Conservation (phyloP, 2,888 invertebrate genomes). For the Alentia gelatinosa region DNA sequence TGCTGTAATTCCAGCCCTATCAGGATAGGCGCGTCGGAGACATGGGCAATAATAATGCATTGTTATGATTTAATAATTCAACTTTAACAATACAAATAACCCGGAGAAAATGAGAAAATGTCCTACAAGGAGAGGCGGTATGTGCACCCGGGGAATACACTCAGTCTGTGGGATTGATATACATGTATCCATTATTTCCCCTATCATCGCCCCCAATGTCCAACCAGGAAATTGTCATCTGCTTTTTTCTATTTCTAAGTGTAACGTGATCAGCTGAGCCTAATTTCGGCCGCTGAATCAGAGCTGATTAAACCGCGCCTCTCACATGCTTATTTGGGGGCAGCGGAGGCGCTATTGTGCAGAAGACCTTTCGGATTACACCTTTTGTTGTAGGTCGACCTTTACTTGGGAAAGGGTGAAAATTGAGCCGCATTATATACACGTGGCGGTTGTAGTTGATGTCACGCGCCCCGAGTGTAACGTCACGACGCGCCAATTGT, state of each 20-base stretch:
- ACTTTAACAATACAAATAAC: too few species aligned
- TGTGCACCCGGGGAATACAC: too few species aligned
- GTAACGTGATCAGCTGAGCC: not conserved
- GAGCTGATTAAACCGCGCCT: not conserved
- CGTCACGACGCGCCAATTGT: not conserved
- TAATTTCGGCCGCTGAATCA: not conserved
- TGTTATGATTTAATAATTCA: too few species aligned
- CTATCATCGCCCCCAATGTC: too few species aligned
- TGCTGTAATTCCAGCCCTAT: too few species aligned
- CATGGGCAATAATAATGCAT: too few species aligned
- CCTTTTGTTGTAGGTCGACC: not conserved
- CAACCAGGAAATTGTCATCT: not conserved
- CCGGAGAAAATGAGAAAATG: too few species aligned
- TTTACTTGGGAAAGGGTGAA: not conserved
- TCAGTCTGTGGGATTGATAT: too few species aligned
- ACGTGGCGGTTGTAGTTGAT: not conserved
- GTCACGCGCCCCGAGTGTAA: not conserved
- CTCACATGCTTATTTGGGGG: not conserved
- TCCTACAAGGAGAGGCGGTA: too few species aligned
- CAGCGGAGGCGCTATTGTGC: not conserved
- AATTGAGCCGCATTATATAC: not conserved
- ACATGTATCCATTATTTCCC: too few species aligned
- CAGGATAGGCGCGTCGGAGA: too few species aligned
- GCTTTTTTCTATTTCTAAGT: not conserved
- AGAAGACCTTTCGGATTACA: constrained; percentile 13